These are phyloP conservation scores for Caenorhabditis sp. DNA, from an alignment of 2,888 invertebrate species.

Conservation along the genomic window DNA sequence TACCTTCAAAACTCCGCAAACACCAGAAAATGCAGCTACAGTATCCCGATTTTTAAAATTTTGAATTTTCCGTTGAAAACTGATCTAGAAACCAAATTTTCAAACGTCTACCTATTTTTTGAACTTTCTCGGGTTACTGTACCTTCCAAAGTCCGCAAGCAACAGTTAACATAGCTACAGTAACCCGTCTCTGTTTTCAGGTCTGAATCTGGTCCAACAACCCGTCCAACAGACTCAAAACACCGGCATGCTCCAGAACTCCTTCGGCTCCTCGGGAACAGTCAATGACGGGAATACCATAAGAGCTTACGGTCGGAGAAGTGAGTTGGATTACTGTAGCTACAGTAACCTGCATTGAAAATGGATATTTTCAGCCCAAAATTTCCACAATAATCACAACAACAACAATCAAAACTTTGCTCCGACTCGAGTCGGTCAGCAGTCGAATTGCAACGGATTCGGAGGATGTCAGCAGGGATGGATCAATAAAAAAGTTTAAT, in stretches of 20 bases:
- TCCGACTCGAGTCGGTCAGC: constrained; percentile 32
- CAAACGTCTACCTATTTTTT: too few species aligned
- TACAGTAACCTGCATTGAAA: not conserved
- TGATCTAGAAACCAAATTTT: too few species aligned
- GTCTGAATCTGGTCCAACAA: constrained; percentile 25
- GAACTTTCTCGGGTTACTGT: too few species aligned
- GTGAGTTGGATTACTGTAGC: constrained; percentile 13
- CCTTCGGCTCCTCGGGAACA: not conserved
- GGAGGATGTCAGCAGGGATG: constrained; percentile 42
- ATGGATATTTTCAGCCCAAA: constrained; percentile 42
- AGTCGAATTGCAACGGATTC: constrained; percentile 9
- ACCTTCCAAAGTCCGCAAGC: too few species aligned
- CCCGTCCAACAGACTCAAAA: constrained; percentile 2
- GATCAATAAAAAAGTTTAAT: constrained; percentile 30
- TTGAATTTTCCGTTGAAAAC: too few species aligned
- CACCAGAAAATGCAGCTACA: too few species aligned
- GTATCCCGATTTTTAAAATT: too few species aligned
- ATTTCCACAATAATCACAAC: constrained; percentile 42
- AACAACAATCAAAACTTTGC: constrained; percentile 26
- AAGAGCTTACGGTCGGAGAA: constrained; percentile 55
- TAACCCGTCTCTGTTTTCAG: too few species aligned
- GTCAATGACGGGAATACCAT: constrained; percentile 60
- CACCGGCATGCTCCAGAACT: constrained; percentile 21
- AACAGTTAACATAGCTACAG: too few species aligned
- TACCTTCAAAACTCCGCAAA: too few species aligned